Percentiles rank a stretch among this genome's conserved stretches.
phyloP scores from a whole-genome alignment of 1,140 invertebrate genomes.

The Temnothorax curvispinosus region DNA sequence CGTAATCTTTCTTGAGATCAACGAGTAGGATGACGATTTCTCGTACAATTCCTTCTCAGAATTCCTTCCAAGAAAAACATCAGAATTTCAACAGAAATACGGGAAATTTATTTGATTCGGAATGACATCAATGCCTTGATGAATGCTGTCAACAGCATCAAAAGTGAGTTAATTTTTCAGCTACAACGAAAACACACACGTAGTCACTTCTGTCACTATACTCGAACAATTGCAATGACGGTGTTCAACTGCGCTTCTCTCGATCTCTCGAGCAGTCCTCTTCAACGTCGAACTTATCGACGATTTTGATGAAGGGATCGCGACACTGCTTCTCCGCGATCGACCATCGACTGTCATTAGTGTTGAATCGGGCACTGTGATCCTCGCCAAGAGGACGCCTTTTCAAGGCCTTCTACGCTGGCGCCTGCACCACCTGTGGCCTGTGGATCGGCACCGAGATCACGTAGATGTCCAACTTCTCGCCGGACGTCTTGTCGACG shows the following conservation, averaged over 20 bases:
- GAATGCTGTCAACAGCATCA: background rate
- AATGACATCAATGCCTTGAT: background rate
- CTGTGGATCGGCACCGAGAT: slow-evolving; percentile 83
- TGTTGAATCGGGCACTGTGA: background rate
- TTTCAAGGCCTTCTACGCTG: slow-evolving; percentile 70
- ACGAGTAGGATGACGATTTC: background rate
- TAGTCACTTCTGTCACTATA: slow-evolving; percentile 15
- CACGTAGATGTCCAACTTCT: slow-evolving; percentile 86
- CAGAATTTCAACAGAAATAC: background rate
- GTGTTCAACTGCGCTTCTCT: background rate
- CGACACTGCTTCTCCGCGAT: background rate
- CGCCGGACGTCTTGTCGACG: slow-evolving; percentile 79
- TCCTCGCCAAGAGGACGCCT: slow-evolving; percentile 55
- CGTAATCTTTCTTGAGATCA: slow-evolving; percentile 3
- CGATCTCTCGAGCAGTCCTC: background rate
- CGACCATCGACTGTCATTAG: background rate
- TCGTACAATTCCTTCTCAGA: background rate
- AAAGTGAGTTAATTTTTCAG: background rate
- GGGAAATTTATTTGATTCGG: background rate
- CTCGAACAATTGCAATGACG: background rate
- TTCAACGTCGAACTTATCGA: background rate
- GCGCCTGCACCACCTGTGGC: slow-evolving; percentile 66
- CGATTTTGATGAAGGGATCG: background rate
- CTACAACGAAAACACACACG: background rate
- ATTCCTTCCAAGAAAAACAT: background rate